These are phyloP conservation scores for Palaemon carinicauda DNA, from an alignment of 1,140 invertebrate species.

Conservation along the genomic window DNA sequence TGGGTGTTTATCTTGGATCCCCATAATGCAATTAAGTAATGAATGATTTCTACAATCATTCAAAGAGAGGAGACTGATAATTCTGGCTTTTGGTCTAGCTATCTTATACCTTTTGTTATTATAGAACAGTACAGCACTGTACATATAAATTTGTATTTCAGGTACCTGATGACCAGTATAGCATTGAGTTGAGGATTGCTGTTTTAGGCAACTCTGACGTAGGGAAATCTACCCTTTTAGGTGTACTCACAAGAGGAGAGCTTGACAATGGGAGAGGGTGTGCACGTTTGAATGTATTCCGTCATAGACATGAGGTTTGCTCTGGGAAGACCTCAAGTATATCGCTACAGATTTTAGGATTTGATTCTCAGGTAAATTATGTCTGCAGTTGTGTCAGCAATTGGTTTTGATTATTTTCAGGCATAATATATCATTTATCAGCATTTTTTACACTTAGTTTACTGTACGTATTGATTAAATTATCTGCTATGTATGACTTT, in stretches of 20 bases:
- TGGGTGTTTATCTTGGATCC: background rate
- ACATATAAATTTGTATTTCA: conserved; percentile 60
- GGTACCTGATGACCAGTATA: conserved; percentile 89
- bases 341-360: conserved; percentile 95
- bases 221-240: conserved; percentile 92
- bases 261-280: conserved; percentile 94
- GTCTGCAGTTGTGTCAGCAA: background rate
- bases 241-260: conserved; percentile 94
- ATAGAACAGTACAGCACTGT: no score
- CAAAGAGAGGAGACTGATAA: no score
- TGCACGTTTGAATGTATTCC: conserved; percentile 93
- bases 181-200: conserved; percentile 86
- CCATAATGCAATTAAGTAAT: no score
- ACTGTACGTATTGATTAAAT: background rate
- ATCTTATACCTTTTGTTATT: no score
- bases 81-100: background rate
- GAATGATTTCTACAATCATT: background rate
- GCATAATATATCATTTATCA: background rate
- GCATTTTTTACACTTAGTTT: background rate
- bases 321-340: conserved; percentile 95
- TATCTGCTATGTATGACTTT: background rate
- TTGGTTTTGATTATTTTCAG: background rate
- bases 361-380: conserved; percentile 70
- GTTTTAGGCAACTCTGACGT: conserved; percentile 93
- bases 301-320: conserved; percentile 96